Conservation (phyloP, 2,113 vertebrate genomes). For the Caranx ignobilis region DNA sequence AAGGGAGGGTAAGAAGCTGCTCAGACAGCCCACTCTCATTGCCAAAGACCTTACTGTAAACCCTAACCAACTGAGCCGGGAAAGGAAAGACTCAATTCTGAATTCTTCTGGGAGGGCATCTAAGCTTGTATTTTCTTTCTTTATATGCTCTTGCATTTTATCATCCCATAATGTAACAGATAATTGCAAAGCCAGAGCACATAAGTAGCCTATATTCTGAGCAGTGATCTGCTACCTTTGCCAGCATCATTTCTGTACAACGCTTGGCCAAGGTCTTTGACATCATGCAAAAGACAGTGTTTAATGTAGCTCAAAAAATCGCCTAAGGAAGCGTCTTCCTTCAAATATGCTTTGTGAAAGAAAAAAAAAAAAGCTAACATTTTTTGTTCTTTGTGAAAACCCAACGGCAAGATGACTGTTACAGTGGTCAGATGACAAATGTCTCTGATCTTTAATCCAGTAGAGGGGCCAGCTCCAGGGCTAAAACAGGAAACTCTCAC, state of each 20-base stretch:
- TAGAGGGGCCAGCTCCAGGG: slow-evolving; percentile 64
- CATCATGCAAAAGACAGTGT: slow-evolving; percentile 79
- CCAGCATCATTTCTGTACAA: slow-evolving; percentile 49
- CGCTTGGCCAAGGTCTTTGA: slow-evolving; percentile 73
- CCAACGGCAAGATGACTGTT: slow-evolving; percentile 79
- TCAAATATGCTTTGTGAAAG: slow-evolving; percentile 67
- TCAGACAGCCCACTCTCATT: slow-evolving; percentile 68
- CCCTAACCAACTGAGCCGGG: slow-evolving; percentile 55
- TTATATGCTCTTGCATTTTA: slow-evolving; percentile 25
- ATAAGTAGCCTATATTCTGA: slow-evolving; percentile 14
- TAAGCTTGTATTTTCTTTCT: slow-evolving; percentile 11
- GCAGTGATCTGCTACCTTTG: slow-evolving; percentile 53
- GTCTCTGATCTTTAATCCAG: slow-evolving; percentile 80
- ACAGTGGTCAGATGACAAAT: slow-evolving; percentile 84
- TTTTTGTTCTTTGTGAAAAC: slow-evolving; percentile 68
- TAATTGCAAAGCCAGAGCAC: slow-evolving; percentile 37
- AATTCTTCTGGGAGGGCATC: slow-evolving; percentile 40
- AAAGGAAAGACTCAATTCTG: slow-evolving; percentile 46
- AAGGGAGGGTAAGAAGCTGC: slow-evolving; percentile 55
- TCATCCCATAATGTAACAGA: slow-evolving; percentile 39
- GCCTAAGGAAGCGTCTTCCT: slow-evolving; percentile 74
- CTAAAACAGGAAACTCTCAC: slow-evolving; percentile 73
- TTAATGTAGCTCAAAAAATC: slow-evolving; percentile 81
- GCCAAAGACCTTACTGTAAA: slow-evolving; percentile 73
- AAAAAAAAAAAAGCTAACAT: slow-evolving; percentile 40